Base-by-base conservation (phyloP, 2,888 invertebrate genomes). In the Harpagoxenus sublaevis region DNA sequence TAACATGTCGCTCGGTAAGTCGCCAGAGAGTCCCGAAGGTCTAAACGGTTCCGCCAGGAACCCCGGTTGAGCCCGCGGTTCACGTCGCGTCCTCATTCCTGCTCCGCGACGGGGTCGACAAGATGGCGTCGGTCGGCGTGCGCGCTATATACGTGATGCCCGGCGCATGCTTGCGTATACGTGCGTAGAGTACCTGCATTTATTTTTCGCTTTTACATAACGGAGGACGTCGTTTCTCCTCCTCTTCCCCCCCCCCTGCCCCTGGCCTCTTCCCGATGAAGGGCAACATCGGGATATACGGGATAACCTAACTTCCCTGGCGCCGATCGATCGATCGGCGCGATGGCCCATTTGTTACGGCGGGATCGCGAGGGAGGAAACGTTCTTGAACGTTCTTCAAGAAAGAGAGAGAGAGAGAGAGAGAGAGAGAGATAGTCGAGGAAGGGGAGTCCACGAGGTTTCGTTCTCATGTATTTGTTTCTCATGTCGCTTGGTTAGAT, bases 1-100 rank as follows among this genome's bases (percentile, higher is more conserved):
- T 91, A 94, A 95, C 90, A 95, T 95, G 95, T 95, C 95, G 89
- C 95, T 95, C 89, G 95, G 95, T 95, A 95, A 95, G 95, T 95
- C 92, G 93, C 92, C 89, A 91, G 89, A 90, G 90, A 90, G 90
- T 91, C 88, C 90, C 90, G 87, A 91, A 89, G 90, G 82, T 86
- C 78, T 90, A 90, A 86, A 86, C 88, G 87, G 84, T 91, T 88
- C 91, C 86, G 87, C 89, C 86, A 86, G 89, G 91, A 91, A 90
- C 88, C 92, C 93, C 89, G 91, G 92, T 88, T 94, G 93, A 94
- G 91, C 57, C 35, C 35, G 35, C 35, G 35, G 35, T 35, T 35
- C 35, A n/a, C 90, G 91, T 93, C 42, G 66, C 9, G 35, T 35
- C 35, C 35, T 5, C 35, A 23, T 23, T 0, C 28, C 57, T 8